Evolutionary conservation across 2,888 invertebrate genomes (phyloP).

Genomic region (Ormyrus labotus): DNA sequence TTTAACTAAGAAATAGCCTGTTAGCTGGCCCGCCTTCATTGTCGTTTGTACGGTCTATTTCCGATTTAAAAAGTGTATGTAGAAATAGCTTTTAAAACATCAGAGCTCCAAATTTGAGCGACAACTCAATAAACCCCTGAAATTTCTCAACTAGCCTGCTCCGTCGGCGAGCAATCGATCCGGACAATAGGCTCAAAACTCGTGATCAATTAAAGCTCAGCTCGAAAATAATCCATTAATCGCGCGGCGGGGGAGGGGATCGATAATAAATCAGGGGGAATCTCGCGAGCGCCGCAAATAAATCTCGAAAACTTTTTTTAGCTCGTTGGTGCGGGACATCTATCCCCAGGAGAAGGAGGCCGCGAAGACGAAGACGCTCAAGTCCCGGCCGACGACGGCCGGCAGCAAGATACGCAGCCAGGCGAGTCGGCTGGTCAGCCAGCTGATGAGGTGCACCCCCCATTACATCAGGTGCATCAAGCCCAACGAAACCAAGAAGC

Average conservation of each 20-base stretch:
- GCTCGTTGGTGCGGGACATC: conserved; percentile 78
- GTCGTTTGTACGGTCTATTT: too few relatives aligned
- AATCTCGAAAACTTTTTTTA: conserved; percentile 64
- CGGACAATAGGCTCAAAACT: not conserved
- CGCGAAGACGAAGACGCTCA: conserved; percentile 72
- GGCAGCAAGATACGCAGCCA: conserved; percentile 82
- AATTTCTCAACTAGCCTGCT: too few relatives aligned
- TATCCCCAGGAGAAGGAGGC: conserved; percentile 79
- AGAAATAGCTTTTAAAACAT: too few relatives aligned
- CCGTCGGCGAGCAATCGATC: too few relatives aligned
- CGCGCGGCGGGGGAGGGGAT: not conserved
- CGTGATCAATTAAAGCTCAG: conserved; percentile 34
- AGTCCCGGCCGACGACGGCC: conserved; percentile 81
- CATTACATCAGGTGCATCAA: conserved; percentile 85
- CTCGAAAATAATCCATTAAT: not conserved
- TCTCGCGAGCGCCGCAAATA: not conserved
- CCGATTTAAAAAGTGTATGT: too few relatives aligned
- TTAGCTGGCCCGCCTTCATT: too few relatives aligned
- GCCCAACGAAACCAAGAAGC: conserved; percentile 83
- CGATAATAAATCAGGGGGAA: conserved; percentile 27
- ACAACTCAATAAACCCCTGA: too few relatives aligned
- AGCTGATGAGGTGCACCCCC: conserved; percentile 82
- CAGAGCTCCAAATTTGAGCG: too few relatives aligned
- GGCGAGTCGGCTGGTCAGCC: conserved; percentile 81
- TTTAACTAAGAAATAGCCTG: too few relatives aligned